Evolutionary conservation across 1,140 invertebrate genomes (phyloP), one percentile per base, ranked within the genome.

Genomic region (Periplaneta americana): DNA sequence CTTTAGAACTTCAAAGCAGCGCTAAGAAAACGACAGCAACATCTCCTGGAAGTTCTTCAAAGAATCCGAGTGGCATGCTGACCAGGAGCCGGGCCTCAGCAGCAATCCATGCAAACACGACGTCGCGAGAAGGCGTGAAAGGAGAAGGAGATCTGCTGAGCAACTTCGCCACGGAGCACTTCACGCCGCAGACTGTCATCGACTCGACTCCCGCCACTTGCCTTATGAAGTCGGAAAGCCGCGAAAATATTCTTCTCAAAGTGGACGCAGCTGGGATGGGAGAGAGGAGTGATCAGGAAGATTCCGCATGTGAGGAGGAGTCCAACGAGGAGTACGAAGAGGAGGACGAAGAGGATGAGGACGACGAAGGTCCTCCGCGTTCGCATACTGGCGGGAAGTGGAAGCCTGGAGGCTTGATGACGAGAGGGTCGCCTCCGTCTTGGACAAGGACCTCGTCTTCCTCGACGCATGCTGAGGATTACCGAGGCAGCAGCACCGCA

Each of bases 1-100:
- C 94, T 1, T 87, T 97, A 34, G 94, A 96, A 86, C 87, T 97
- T 22, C 95, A 96, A 86, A 96, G 95, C 83, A 96, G 93, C 83
- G 88, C 91, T 0, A 95, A 92, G 84, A 88, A 89, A 80, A 31
- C 82, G 28, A 36, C 81, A 28, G 84, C 81, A 10, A 88, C 87
- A 82, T 74, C 85, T 2, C 22, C 48, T 6, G 35, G 48, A 66
- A 66, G n/a, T 66, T 66, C 48, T n/a, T 9, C 10, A 22, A 66
- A 28, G n/a, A 66, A 28, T 11, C 8, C 48, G 6, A 8, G 48
- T 28, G 48, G 48, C 11, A n/a, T 66, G 48, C 6, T 66, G 28
- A 66, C 48, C 22, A n/a, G 48, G 28, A 66, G 48, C n/a, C 22
- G n/a, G 48, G 48, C 48, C 28, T 66, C 48, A 2, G 48, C 48